Evolutionary conservation across 2,113 vertebrate species (phyloP), one percentile per base, ranked within the genome.

Genomic region (Parus major): DNA sequence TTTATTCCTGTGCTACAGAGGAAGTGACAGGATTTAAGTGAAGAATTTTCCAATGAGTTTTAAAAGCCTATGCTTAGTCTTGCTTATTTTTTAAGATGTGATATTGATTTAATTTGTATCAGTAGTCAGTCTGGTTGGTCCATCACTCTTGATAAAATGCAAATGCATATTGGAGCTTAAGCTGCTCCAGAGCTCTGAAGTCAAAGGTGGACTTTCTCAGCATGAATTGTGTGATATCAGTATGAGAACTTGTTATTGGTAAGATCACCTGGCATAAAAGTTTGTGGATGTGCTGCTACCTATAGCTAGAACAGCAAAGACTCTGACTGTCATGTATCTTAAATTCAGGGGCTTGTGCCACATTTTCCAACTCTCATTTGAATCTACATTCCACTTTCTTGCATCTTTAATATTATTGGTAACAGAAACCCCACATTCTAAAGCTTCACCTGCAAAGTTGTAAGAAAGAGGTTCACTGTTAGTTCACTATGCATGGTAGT

Each of bases 401-500:
- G 4, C 33, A 23, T 81, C 49, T 21, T 49, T 29, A 39, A 14
- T 5, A 9, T 55, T 83, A 11, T 4, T 49, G n/a, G 21, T 68
- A 59, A 31, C 7, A 7, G 39, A 65, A 83, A 39, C 25, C 4
- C 29, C 33, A 15, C 1, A 0, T 41, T 78, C 46, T 73, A 31
- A 60, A 70, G 29, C 29, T 78, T 94, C 20, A 27, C 7, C 11
- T 5, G 0, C 36, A 35, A 16, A 33, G 31, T 15, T 4, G 1
- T 81, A 61, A 73, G 59, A 23, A 87, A 36, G 22, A 24, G 22
- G 14, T 47, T 84, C 3, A 1, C 53, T 35, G 0, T 82, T 35
- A 9, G 4, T 60, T 82, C 22, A 9, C 12, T 14, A 0, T 21
- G 15, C 18, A 3, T 22, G 13, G 21, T 47, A 12, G 9, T 63